phyloP scores from a whole-genome alignment of 2,888 invertebrate species.

The Alsophila aescularia region DNA sequence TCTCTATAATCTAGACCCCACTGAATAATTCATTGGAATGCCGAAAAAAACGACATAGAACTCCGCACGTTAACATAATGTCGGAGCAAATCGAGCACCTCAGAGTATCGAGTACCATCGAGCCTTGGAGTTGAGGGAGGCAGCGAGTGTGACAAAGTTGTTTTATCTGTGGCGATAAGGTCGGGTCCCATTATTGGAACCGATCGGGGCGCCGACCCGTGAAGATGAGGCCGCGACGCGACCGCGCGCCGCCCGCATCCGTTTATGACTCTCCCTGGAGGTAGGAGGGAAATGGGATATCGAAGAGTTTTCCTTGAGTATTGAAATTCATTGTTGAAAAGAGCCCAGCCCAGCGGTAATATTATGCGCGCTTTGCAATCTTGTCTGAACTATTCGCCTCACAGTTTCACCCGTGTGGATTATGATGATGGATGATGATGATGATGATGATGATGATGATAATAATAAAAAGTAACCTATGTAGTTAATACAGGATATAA shows the following conservation, averaged over 20 bases:
- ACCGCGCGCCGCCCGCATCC: conserved; percentile 70
- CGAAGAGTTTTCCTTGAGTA: conserved; percentile 9
- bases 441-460: too few species aligned
- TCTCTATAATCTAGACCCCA: conserved; percentile 4
- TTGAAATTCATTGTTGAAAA: conserved; percentile 3
- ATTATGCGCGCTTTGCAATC: too few species aligned
- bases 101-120: conserved; percentile 51
- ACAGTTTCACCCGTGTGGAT: too few species aligned
- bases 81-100: conserved; percentile 68
- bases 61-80: conserved; percentile 73
- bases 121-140: conserved; percentile 53
- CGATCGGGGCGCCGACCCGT: conserved; percentile 37
- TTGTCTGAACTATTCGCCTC: too few species aligned
- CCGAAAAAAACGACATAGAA: conserved; percentile 57
- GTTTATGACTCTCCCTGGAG: conserved; percentile 67
- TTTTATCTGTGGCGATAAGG: conserved; percentile 73
- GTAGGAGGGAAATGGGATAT: conserved; percentile 35
- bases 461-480: too few species aligned
- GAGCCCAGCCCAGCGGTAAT: too few species aligned
- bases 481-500: too few species aligned
- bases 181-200: conserved; percentile 49
- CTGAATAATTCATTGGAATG: conserved; percentile 27
- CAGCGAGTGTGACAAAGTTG: conserved; percentile 72
- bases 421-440: too few species aligned
- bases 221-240: conserved; percentile 59